Evolutionary conservation across 2,888 invertebrate species (phyloP), one percentile per base, ranked within the genome.

Genomic region (Gandaritis pyraliata): DNA sequence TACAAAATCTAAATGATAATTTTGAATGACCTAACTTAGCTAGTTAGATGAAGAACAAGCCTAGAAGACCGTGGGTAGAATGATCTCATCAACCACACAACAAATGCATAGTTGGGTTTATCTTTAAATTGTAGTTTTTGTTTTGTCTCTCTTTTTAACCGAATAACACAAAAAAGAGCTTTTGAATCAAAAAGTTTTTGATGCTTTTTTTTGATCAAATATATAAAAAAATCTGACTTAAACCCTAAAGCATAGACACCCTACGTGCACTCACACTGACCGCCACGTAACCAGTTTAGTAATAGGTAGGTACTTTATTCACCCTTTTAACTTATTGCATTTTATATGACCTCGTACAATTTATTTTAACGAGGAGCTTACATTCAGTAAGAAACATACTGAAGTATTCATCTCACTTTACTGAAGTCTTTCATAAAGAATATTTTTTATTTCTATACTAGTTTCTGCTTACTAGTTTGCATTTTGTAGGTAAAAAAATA

Each of bases 251-350:
- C 4, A 48, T 47, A 16, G 54, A 0, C 47, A 54, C 59, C 57
- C 68, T 71, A 70, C 61, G 39, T 74, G 71, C 76, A 78, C 76
- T 77, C 68, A 69, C 64, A 66, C 65, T 72, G 76, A 75, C 76
- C 72, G 61, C 71, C 61, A 65, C 69, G 65, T 74, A 73, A 71
- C 71, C 65, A 68, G 72, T 78, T 74, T 74, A 78, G 76, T 78
- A 76, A 76, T 73, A 75, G 71, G 64, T 70, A 75, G 70, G 63
- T 70, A 65, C 68, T 70, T 73, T 69, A 73, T 70, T 68, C 71
- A 72, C 68, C 71, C 74, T 71, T 62, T 69, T 68, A 68, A 71
- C 71, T 58, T 65, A 66, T 66, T 76, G 71, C 75, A 75, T 71
- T 71, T 66, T 68, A 64, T 64, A 67, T 57, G 61, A 60, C 45